phyloP scores from a whole-genome alignment of 2,888 invertebrate genomes.

The Pyrgus malvae region DNA sequence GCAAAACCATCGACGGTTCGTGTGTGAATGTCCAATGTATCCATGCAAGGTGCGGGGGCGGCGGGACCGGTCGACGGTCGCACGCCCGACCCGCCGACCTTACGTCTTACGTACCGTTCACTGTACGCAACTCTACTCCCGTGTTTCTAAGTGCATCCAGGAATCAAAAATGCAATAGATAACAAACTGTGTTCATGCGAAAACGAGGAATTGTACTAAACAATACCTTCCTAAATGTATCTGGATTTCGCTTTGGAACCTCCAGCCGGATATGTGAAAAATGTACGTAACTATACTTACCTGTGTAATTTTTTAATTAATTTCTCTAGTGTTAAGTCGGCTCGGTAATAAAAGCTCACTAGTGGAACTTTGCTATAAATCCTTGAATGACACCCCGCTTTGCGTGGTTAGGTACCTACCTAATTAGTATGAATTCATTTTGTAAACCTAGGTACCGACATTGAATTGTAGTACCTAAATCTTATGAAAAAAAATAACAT shows the following conservation, averaged over 20 bases:
- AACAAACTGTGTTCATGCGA: constrained; percentile 39
- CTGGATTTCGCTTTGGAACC: constrained; percentile 22
- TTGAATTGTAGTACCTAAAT: no score
- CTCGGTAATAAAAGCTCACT: not conserved
- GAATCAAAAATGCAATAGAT: constrained; percentile 42
- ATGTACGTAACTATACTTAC: no score
- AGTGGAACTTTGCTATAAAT: no score
- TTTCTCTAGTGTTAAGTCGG: not conserved
- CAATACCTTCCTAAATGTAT: constrained; percentile 26
- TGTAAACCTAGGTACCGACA: no score
- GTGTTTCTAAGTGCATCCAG: constrained; percentile 64
- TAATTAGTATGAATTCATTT: no score
- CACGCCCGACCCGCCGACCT: constrained; percentile 79
- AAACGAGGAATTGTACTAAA: constrained; percentile 26
- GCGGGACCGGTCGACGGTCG: constrained; percentile 67
- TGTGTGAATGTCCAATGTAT: constrained; percentile 49
- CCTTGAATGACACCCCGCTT: no score
- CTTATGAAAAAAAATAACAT: no score
- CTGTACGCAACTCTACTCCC: constrained; percentile 61
- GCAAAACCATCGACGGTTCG: constrained; percentile 34
- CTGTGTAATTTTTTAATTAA: not conserved
- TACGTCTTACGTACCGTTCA: constrained; percentile 81
- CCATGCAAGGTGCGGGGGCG: constrained; percentile 62
- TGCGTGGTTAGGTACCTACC: no score
- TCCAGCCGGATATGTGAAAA: constrained; percentile 36